Evolutionary conservation across 2,113 vertebrate species (phyloP).

Genomic region (Willisornis vidua): DNA sequence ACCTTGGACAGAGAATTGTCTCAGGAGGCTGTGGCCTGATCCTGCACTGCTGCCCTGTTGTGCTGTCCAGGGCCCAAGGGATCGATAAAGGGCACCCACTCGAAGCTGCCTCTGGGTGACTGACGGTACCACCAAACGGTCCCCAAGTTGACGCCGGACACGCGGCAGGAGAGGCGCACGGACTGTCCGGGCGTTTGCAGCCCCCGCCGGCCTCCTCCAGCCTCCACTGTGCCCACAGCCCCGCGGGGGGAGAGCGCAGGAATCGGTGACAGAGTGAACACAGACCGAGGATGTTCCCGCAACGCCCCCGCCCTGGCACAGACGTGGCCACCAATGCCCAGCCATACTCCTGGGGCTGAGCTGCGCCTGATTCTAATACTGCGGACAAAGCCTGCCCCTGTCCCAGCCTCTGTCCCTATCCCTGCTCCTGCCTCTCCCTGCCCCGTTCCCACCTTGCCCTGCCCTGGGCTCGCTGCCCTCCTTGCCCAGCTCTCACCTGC

Average conservation of each 20-base stretch:
- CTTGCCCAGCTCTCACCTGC: neutral
- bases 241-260: neutral
- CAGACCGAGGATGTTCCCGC: neutral
- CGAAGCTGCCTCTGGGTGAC: accelerated
- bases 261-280: neutral
- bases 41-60: neutral
- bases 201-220: neutral
- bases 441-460: no score
- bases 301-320: no score
- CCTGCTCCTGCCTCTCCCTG: neutral
- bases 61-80: no score
- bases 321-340: neutral
- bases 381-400: neutral
- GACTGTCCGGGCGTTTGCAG: neutral
- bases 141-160: accelerated
- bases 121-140: accelerated
- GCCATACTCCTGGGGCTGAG: no score
- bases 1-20: neutral
- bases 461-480: neutral
- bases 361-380: no score
- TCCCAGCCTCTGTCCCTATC: neutral
- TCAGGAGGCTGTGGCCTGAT: accelerated
- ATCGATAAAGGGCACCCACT: neutral
- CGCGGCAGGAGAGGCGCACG: neutral
- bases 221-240: neutral